Evolutionary conservation across 2,888 invertebrate genomes (phyloP).

Genomic region (Machimus atricapillus): DNA sequence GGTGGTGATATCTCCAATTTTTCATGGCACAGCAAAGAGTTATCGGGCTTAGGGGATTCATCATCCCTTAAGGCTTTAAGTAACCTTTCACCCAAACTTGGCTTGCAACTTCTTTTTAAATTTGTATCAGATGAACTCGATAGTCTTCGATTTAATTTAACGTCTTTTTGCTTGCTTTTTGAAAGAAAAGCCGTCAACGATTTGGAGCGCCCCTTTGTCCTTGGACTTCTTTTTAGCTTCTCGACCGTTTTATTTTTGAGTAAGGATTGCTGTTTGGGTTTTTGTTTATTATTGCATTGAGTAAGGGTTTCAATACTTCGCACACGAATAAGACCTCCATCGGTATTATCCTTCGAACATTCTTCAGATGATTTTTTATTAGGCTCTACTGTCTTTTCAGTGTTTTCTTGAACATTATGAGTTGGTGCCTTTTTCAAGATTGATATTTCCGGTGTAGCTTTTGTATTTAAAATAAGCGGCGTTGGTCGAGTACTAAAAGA

Average conservation of each 20-base stretch:
- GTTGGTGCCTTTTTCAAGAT: neutral
- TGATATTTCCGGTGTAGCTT: neutral
- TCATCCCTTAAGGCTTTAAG: neutral
- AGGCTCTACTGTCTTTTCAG: neutral
- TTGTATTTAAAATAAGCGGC: neutral
- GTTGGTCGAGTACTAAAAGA: neutral
- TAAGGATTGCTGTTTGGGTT: conserved; percentile 44
- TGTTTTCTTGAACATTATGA: neutral
- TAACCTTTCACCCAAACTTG: neutral
- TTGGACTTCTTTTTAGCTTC: conserved; percentile 42
- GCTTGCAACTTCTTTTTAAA: neutral
- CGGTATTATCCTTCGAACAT: neutral
- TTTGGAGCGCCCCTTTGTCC: conserved; percentile 41
- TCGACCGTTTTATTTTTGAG: conserved; percentile 45
- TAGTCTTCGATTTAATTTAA: neutral
- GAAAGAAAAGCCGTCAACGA: conserved; percentile 47
- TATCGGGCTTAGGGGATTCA: conserved; percentile 45
- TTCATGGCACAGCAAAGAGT: conserved; percentile 66
- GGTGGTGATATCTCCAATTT: conserved; percentile 60
- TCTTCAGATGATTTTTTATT: neutral
- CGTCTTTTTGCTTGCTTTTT: conserved; percentile 47
- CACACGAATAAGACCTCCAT: neutral
- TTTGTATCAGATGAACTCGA: conserved; percentile 38
- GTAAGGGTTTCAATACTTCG: conserved; percentile 54
- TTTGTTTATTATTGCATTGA: conserved; percentile 53